Evolutionary conservation across 2,888 invertebrate species (phyloP).

Genomic region (Mythimna pallens): DNA sequence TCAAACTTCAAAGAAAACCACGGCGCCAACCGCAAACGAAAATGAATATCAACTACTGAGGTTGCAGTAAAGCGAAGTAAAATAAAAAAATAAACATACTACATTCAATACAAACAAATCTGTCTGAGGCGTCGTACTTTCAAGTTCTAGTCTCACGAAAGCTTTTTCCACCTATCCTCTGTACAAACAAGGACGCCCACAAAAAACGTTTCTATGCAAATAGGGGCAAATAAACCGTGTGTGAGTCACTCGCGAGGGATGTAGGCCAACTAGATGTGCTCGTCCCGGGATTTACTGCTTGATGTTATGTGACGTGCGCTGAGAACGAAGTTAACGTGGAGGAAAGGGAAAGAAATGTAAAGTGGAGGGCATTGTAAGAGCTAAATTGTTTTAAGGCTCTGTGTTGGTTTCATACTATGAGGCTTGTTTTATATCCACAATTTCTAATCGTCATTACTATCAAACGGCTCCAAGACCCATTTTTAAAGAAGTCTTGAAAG

Average conservation of each 20-base stretch:
- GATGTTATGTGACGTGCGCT: slow-evolving; percentile 9
- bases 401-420: neutral
- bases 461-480: neutral
- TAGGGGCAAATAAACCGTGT: slow-evolving; percentile 89
- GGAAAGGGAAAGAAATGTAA: slow-evolving; percentile 19
- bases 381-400: neutral
- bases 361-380: neutral
- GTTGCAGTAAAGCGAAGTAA: slow-evolving; percentile 47
- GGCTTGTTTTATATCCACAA: neutral
- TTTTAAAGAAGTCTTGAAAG: neutral
- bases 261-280: slow-evolving; percentile 65
- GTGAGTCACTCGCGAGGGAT: slow-evolving; percentile 77
- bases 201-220: slow-evolving; percentile 91
- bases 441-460: neutral
- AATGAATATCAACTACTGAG: slow-evolving; percentile 62
- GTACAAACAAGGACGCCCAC: slow-evolving; percentile 89
- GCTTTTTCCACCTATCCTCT: slow-evolving; percentile 88
- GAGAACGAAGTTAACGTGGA: neutral
- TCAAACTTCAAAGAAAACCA: slow-evolving; percentile 45
- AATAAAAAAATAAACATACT: slow-evolving; percentile 70
- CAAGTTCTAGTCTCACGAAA: slow-evolving; percentile 78
- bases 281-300: slow-evolving; percentile 57
- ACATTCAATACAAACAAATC: slow-evolving; percentile 86
- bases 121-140: slow-evolving; percentile 77
- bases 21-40: slow-evolving; percentile 42